Evolutionary conservation across 2,888 invertebrate species (phyloP).

Genomic region (Trissolcus japonicus): DNA sequence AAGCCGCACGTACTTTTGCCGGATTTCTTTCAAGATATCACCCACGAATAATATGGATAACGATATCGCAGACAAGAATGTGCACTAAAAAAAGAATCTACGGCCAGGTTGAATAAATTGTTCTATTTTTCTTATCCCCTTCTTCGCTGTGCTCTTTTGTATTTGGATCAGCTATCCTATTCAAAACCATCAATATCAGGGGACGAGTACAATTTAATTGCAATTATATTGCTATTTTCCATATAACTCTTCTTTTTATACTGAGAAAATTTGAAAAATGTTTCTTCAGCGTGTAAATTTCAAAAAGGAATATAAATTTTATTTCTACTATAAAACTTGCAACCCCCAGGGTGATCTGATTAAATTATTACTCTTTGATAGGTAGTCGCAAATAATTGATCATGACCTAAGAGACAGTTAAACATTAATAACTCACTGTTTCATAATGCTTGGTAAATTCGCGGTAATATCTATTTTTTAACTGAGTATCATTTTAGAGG

Average conservation of each 20-base stretch:
- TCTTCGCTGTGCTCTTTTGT: too few relatives aligned
- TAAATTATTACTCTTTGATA: too few relatives aligned
- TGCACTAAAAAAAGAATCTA: slow-evolving; percentile 57
- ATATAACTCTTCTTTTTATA: too few relatives aligned
- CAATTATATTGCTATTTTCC: too few relatives aligned
- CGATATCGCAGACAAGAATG: slow-evolving; percentile 63
- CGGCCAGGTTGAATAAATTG: slow-evolving; percentile 52
- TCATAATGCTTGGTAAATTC: slow-evolving; percentile 18
- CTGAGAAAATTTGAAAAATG: too few relatives aligned
- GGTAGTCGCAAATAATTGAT: slow-evolving; percentile 8
- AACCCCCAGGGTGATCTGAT: too few relatives aligned
- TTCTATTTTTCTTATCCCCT: slow-evolving; percentile 34
- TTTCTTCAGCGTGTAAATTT: too few relatives aligned
- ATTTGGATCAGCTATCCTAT: too few relatives aligned
- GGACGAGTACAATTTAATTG: too few relatives aligned
- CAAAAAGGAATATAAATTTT: too few relatives aligned
- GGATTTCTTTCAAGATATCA: slow-evolving; percentile 70
- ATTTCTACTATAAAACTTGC: too few relatives aligned
- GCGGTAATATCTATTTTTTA: slow-evolving; percentile 14
- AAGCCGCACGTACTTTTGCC: slow-evolving; percentile 66
- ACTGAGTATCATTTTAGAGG: slow-evolving; percentile 11
- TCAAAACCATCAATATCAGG: too few relatives aligned
- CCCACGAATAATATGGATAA: slow-evolving; percentile 71
- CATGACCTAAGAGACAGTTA: slow-evolving; percentile 7
- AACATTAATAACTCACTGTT: not conserved